phyloP scores from a whole-genome alignment of 1,140 invertebrate species.

The Bombus consobrinus region DNA sequence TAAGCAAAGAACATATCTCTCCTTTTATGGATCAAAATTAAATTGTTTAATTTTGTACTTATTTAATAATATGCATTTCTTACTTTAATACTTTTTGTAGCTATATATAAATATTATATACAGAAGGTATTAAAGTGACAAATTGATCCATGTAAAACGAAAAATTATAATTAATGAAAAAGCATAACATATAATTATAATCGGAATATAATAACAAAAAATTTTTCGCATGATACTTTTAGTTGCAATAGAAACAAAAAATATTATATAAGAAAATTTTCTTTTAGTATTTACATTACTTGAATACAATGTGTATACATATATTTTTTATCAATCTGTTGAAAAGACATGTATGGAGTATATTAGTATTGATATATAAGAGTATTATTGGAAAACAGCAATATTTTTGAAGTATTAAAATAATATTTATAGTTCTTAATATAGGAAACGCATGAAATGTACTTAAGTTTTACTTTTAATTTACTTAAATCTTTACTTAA shows the following conservation, averaged over 20 bases:
- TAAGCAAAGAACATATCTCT: background rate
- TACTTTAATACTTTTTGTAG: slow-evolving; percentile 19
- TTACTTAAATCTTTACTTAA: slow-evolving; percentile 43
- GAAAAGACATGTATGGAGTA: slow-evolving; percentile 8
- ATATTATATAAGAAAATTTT: background rate
- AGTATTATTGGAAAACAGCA: slow-evolving; percentile 59
- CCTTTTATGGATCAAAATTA: slow-evolving; percentile 2
- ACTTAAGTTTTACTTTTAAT: slow-evolving; percentile 37
- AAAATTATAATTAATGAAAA: background rate
- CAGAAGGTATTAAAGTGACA: slow-evolving; percentile 17
- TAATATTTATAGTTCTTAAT: slow-evolving; percentile 50
- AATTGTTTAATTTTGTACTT: background rate
- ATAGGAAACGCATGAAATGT: slow-evolving; percentile 49
- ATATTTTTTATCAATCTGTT: slow-evolving; percentile 23
- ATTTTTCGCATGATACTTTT: background rate
- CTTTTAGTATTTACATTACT: background rate
- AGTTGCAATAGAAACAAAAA: background rate
- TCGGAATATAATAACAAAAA: background rate
- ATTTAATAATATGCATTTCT: background rate
- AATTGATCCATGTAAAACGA: slow-evolving; percentile 17
- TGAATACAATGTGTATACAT: slow-evolving; percentile 12
- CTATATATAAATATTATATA: background rate
- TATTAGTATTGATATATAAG: slow-evolving; percentile 47
- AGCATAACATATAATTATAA: slow-evolving; percentile 2
- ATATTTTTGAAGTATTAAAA: slow-evolving; percentile 58